A percentile compares a stretch with the other conserved stretches of the same genome.
Evolutionary conservation across 2,797 vertebrate species (phyloP).

Genomic region (Sparidentex hasta): DNA sequence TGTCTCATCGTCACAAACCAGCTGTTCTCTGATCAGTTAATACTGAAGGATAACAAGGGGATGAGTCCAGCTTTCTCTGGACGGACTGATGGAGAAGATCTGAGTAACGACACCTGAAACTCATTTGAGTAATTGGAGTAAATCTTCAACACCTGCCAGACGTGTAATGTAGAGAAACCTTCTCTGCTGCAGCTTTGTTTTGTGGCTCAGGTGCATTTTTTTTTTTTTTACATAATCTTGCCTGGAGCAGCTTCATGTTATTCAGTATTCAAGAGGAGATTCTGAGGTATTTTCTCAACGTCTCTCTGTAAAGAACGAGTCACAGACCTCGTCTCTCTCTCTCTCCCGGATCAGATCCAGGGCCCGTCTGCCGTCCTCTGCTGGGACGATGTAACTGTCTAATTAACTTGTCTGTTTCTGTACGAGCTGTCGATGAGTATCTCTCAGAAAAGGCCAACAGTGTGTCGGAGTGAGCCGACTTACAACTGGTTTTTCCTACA

Average conservation of each 20-base stretch:
- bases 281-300: conserved; percentile 4
- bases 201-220: neutral
- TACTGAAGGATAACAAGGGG: neutral
- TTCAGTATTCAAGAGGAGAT: neutral
- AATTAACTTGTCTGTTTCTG: conserved; percentile 64
- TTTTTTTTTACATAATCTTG: neutral
- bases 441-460: conserved; percentile 35
- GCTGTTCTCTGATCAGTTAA: conserved; percentile 13
- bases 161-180: neutral
- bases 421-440: conserved; percentile 63
- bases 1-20: neutral
- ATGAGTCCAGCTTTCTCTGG: neutral
- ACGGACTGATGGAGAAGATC: neutral
- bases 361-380: conserved; percentile 48
- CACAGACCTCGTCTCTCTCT: conserved; percentile 28
- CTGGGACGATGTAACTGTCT: conserved; percentile 54
- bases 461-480: conserved; percentile 37
- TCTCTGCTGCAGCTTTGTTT: neutral
- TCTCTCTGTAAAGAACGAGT: conserved; percentile 44
- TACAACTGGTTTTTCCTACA: neutral
- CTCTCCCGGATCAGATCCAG: conserved; percentile 62
- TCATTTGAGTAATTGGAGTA: neutral
- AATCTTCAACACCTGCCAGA: neutral
- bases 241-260: neutral
- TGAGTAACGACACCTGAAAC: conserved; percentile 1